These are phyloP conservation scores for Lates japonicus DNA, from an alignment of 2,797 vertebrate genomes.

Conservation along the genomic window DNA sequence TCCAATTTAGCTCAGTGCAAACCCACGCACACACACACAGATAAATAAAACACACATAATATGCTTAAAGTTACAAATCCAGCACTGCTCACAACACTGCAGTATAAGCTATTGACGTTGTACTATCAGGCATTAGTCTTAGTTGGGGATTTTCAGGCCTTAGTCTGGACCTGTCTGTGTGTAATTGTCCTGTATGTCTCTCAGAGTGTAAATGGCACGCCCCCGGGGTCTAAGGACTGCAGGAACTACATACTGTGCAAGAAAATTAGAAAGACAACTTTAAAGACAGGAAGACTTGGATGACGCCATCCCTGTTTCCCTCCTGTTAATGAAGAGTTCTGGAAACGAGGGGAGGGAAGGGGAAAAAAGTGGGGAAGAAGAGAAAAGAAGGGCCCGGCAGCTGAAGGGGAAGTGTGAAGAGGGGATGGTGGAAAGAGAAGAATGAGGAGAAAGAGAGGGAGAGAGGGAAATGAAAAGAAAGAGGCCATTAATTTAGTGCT, in stretches of 20 bases:
- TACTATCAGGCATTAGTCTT: background rate
- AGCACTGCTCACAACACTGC: conserved; percentile 2
- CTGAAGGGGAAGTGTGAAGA: conserved; percentile 69
- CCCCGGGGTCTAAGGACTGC: background rate
- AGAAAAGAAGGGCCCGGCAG: conserved; percentile 45
- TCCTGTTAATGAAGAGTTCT: conserved; percentile 36
- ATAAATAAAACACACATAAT: conserved; percentile 35
- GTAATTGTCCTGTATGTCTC: background rate
- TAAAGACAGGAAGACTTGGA: conserved; percentile 42
- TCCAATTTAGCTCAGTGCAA: too few relatives aligned
- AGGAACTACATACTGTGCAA: conserved; percentile 35
- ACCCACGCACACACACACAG: conserved; percentile 27
- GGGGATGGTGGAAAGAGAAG: conserved; percentile 72
- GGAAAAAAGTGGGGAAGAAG: conserved; percentile 24
- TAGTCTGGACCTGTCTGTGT: conserved; percentile 29
- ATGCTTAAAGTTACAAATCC: conserved; percentile 51
- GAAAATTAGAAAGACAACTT: conserved; percentile 52
- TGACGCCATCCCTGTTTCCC: conserved; percentile 38
- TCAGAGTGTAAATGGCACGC: background rate
- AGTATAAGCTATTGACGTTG: background rate
- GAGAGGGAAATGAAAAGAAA: conserved; percentile 81
- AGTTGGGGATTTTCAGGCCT: conserved; percentile 22
- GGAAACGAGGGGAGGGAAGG: conserved; percentile 20
- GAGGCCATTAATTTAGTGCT: conserved; percentile 86
- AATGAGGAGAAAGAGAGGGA: conserved; percentile 63